These are phyloP conservation scores for Nothura maculosa DNA, from an alignment of 2,797 vertebrate species.

Conservation along the genomic window DNA sequence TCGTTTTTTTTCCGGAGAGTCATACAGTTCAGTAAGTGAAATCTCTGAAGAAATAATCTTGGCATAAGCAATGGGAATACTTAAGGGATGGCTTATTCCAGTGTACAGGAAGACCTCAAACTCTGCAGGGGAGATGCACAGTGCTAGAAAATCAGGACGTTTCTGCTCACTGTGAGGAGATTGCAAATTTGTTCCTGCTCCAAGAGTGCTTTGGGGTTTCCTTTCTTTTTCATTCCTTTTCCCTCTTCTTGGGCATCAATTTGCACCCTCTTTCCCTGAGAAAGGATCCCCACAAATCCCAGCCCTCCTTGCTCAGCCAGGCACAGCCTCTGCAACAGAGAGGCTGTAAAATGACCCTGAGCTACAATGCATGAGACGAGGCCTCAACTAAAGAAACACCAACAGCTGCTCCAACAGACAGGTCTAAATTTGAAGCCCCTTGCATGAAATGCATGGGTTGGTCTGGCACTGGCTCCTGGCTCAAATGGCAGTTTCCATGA, in stretches of 20 bases:
- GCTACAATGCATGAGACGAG: not conserved
- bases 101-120: not conserved
- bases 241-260: not conserved
- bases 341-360: not conserved
- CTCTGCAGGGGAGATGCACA: not conserved
- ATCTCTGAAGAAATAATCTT: not conserved
- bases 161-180: not conserved
- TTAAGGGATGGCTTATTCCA: not conserved
- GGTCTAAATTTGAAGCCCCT: not conserved
- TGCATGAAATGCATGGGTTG: constrained; percentile 37
- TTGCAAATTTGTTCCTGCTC: not conserved
- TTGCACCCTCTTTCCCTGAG: not conserved
- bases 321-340: not conserved
- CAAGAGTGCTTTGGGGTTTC: not conserved
- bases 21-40: not conserved
- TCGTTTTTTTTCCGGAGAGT: not conserved
- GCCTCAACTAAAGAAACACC: not conserved
- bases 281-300: not conserved
- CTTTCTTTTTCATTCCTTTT: not conserved
- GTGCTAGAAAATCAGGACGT: not conserved
- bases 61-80: not conserved
- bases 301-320: not conserved
- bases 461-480: not conserved
- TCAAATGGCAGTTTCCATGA: not conserved
- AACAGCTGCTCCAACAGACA: not conserved